Evolutionary conservation across 2,797 vertebrate genomes (phyloP).

Genomic region (Anolis apletophallus): DNA sequence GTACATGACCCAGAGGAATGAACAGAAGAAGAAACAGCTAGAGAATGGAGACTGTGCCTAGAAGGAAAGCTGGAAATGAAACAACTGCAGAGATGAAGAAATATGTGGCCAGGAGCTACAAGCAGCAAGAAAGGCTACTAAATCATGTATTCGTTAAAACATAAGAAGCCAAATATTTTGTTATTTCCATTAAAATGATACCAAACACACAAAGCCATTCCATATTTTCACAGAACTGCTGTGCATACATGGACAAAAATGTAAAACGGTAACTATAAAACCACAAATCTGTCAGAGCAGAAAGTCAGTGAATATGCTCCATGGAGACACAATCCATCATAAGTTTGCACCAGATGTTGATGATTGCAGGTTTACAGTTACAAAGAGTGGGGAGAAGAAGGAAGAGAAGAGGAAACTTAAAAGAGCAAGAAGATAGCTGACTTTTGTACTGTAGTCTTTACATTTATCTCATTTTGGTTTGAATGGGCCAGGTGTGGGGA

Average conservation of each 20-base stretch:
- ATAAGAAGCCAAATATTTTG: not conserved
- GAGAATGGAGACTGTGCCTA: not conserved
- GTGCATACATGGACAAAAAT: not conserved
- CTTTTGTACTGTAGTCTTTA: not conserved
- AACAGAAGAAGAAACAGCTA: not conserved
- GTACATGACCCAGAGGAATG: not conserved
- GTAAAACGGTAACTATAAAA: not conserved
- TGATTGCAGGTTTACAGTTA: not conserved
- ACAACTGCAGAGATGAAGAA: not conserved
- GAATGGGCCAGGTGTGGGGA: constrained; percentile 30
- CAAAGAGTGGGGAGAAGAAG: not conserved
- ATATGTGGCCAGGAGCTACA: not conserved
- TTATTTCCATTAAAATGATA: not conserved
- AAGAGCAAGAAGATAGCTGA: not conserved
- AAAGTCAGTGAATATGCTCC: not conserved
- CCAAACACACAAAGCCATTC: not conserved
- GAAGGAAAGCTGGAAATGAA: not conserved
- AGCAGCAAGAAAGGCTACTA: not conserved
- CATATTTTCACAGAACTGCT: not conserved
- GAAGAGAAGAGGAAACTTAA: too few relatives aligned
- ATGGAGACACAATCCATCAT: not conserved
- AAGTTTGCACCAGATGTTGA: not conserved
- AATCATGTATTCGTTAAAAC: not conserved
- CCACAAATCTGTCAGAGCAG: not conserved
- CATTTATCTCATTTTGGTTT: not conserved